Conservation (phyloP, 2,113 vertebrate genomes). For the Crotalus horridus region DNA sequence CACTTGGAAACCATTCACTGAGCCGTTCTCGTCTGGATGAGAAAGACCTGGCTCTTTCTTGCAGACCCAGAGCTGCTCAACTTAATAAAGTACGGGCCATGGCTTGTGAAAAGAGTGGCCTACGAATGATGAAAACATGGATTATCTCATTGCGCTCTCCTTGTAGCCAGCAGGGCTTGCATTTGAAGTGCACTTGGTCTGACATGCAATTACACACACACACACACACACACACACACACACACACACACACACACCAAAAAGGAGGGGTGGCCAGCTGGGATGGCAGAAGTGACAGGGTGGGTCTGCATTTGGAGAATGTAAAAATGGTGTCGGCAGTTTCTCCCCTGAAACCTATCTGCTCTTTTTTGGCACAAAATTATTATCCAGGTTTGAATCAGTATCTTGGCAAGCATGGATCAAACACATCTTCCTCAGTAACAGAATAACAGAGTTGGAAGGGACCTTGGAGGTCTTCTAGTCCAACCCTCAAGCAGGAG, state of each 20-base stretch:
- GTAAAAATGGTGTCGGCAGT: slow-evolving; percentile 26
- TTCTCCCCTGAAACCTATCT: slow-evolving; percentile 52
- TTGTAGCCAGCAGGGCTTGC: slow-evolving; percentile 77
- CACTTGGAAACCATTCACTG: slow-evolving; percentile 94
- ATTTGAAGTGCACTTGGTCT: slow-evolving; percentile 75
- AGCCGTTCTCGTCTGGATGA: slow-evolving; percentile 83
- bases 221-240: slow-evolving; percentile 1
- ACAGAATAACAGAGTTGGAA: background rate
- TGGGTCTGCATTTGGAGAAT: slow-evolving; percentile 4
- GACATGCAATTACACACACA: slow-evolving; percentile 73
- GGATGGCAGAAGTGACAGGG: background rate
- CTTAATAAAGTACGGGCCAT: slow-evolving; percentile 98
- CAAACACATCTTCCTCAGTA: background rate
- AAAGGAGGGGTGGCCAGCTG: background rate
- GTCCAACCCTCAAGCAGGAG: background rate
- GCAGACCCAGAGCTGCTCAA: slow-evolving; percentile 86
- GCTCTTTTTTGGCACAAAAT: slow-evolving; percentile 1
- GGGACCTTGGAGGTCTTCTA: background rate
- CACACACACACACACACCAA: slow-evolving; percentile 8
- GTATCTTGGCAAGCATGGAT: background rate
- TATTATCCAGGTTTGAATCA: background rate
- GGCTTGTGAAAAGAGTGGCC: slow-evolving; percentile 94
- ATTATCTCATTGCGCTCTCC: slow-evolving; percentile 89
- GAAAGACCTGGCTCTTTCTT: slow-evolving; percentile 90
- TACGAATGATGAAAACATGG: slow-evolving; percentile 85